Evolutionary conservation across 2,888 invertebrate species (phyloP).

Genomic region (Chloroclysta siterata): DNA sequence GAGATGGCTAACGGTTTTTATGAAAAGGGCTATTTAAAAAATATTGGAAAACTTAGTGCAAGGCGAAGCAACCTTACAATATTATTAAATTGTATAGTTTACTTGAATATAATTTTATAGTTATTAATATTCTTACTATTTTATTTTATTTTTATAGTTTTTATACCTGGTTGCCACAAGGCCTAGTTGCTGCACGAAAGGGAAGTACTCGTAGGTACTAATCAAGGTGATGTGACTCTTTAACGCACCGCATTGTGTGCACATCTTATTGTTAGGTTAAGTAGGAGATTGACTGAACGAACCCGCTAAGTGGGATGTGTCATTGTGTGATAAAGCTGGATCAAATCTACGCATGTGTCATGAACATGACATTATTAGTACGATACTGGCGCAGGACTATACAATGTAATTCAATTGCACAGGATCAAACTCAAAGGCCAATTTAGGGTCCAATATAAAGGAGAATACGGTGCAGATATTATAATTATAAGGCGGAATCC

Average conservation of each 20-base stretch:
- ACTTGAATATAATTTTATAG: not conserved
- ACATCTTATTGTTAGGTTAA: constrained; percentile 40
- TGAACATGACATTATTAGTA: constrained; percentile 7
- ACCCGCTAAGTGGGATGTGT: constrained; percentile 30
- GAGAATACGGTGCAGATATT: too few relatives aligned
- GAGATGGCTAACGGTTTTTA: too few relatives aligned
- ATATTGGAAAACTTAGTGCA: too few relatives aligned
- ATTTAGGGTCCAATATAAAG: too few relatives aligned
- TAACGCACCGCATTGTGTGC: constrained; percentile 59
- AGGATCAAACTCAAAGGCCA: not conserved
- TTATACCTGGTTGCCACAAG: not conserved
- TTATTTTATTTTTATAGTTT: not conserved
- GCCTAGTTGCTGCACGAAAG: constrained; percentile 42
- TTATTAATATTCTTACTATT: not conserved
- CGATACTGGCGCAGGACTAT: not conserved
- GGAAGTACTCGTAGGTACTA: constrained; percentile 58
- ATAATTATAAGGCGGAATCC: too few relatives aligned
- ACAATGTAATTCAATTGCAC: not conserved
- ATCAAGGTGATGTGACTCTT: constrained; percentile 63
- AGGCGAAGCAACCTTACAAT: too few relatives aligned
- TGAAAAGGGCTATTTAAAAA: too few relatives aligned
- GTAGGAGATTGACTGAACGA: constrained; percentile 33
- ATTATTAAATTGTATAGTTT: not conserved
- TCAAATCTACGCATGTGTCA: constrained; percentile 20
- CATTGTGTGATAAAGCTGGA: constrained; percentile 25